Evolutionary conservation across 2,113 vertebrate genomes (phyloP).

Genomic region (Glaucomys volans): DNA sequence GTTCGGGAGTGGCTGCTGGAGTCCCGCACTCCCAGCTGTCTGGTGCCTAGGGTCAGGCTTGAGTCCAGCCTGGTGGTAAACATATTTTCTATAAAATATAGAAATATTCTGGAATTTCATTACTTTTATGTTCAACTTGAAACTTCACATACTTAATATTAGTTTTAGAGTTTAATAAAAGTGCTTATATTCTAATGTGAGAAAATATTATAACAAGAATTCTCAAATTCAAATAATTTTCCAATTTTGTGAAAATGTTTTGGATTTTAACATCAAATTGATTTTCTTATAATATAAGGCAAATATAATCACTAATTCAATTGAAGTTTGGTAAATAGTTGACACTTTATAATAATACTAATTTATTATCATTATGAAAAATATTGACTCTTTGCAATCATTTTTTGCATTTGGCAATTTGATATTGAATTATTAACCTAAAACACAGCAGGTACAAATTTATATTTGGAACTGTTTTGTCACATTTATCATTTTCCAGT

Average conservation of each 20-base stretch:
- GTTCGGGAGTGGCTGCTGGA: too few species aligned
- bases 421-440: background rate
- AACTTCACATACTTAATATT: background rate
- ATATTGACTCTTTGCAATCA: background rate
- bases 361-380: conserved; percentile 17
- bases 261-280: background rate
- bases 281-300: background rate
- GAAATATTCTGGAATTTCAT: background rate
- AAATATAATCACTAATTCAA: background rate
- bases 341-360: background rate
- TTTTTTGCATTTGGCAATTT: background rate
- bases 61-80: too few species aligned
- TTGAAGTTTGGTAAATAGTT: background rate
- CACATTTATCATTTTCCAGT: background rate
- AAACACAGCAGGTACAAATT: background rate
- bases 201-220: conserved; percentile 9
- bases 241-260: background rate
- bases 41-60: too few species aligned
- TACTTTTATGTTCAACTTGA: background rate
- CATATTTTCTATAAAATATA: background rate
- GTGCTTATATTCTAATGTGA: background rate
- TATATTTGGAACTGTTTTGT: background rate
- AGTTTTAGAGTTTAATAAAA: conserved; percentile 23
- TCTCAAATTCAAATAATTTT: conserved; percentile 11
- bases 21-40: too few species aligned